Conservation (phyloP, 2,113 vertebrate species). For the Prochilodus magdalenae region DNA sequence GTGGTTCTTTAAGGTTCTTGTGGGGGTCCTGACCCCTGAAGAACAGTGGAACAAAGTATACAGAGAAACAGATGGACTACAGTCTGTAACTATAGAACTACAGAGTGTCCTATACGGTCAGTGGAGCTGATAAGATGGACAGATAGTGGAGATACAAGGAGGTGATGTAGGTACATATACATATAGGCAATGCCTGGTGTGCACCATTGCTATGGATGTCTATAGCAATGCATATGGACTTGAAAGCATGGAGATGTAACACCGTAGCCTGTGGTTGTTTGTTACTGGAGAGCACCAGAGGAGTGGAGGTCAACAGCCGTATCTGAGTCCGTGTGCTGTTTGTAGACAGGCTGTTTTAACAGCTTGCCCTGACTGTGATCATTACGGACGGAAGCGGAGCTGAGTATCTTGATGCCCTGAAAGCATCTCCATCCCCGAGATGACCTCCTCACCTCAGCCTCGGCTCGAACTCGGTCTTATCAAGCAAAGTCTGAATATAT, state of each 20-base stretch:
- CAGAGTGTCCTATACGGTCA: too few species aligned
- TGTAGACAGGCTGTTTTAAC: background rate
- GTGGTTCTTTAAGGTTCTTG: too few species aligned
- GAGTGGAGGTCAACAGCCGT: background rate
- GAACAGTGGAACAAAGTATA: too few species aligned
- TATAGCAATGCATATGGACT: too few species aligned
- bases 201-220: too few species aligned
- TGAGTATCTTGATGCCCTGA: background rate
- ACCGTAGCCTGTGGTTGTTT: background rate
- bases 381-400: background rate
- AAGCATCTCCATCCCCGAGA: background rate
- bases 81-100: too few species aligned
- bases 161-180: too few species aligned
- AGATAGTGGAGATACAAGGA: too few species aligned
- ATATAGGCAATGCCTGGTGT: too few species aligned
- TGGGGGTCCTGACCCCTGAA: too few species aligned
- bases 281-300: background rate
- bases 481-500: background rate
- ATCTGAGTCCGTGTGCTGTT: background rate
- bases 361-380: background rate
- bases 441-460: background rate
- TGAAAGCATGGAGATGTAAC: background rate
- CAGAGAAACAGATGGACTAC: too few species aligned
- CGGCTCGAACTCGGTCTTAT: background rate
- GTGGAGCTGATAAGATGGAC: too few species aligned